phyloP scores from a whole-genome alignment of 53 echinoderm and acorn worm genomes.

The Temnopleurus reevesii region DNA sequence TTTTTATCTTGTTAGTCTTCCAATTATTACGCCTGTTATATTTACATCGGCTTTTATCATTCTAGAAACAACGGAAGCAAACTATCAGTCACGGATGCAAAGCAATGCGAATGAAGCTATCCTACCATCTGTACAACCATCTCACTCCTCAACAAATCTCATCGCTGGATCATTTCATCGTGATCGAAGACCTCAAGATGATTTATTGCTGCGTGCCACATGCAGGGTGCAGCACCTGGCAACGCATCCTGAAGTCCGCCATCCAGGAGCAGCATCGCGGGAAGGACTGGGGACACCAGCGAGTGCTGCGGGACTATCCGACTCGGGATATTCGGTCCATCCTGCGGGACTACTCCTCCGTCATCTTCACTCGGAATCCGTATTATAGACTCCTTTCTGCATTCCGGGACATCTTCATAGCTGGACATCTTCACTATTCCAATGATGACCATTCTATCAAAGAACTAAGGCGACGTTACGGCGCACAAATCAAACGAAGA shows the following conservation, averaged over 20 bases:
- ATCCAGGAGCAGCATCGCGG: neutral
- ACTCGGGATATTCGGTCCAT: neutral
- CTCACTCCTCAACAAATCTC: neutral
- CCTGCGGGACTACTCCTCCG: neutral
- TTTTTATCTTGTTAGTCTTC: no score
- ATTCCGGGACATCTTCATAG: neutral
- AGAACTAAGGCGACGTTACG: neutral
- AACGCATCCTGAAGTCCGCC: neutral
- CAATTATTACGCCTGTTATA: no score
- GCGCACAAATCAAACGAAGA: neutral
- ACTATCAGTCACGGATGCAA: neutral
- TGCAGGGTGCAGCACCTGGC: neutral
- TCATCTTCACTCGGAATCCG: slow-evolving; percentile 11
- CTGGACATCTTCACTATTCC: neutral
- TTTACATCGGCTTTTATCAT: no score
- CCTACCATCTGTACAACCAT: slow-evolving; percentile 13
- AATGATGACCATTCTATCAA: neutral
- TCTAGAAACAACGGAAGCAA: neutral
- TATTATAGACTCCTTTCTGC: slow-evolving; percentile 9
- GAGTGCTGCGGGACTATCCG: neutral
- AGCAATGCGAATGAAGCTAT: neutral
- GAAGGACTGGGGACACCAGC: neutral
- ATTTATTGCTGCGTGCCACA: slow-evolving; percentile 17
- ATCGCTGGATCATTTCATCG: neutral
- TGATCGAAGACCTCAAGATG: neutral